Evolutionary conservation across 2,888 invertebrate genomes (phyloP), one percentile per base, ranked within the genome.

Genomic region (Thyatira batis): DNA sequence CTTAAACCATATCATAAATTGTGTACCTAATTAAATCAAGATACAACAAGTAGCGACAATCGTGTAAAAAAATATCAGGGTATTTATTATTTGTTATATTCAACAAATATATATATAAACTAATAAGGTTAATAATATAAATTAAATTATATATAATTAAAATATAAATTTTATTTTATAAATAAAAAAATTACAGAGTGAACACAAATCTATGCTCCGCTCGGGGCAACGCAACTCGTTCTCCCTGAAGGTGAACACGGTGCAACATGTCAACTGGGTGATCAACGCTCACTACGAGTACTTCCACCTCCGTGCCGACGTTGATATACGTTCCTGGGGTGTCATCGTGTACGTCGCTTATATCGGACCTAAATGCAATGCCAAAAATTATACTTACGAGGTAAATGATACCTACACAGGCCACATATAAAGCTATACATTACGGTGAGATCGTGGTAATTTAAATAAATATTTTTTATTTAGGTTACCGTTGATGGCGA

Each of bases 311-410:
- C 79, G 83, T 23, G 76, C 88, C 3, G 85, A 87, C 65, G 82
- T 89, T 17, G 85, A 87, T 61, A 71, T 84, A 27, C 83, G 83
- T 56, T 70, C 82, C 17, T 84, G 85, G 84, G 86, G 88, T 51
- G 71, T 89, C 49, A 63, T 80, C 54, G 77, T 87, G 9, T 83
- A 81, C 69, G 89, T 90, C 59, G 78, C 85, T 0, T 92, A 86
- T 69, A 83, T 92, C 57, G 92, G 92, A 1, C 92, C 92, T 45
- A 84, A 86, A 69, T 80, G 80, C 54, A 78, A 82, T 21, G 85
- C 91, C 0, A 71, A 68, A 46, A 69, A 80, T 39, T 92, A 67
- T 55, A 75, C 73, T 0, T 92, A 92, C 55, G 80, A 87, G 85
- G 89, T 87, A 51, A 45, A n/a, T n/a, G n/a, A n/a, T n/a, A n/a